phyloP scores from a whole-genome alignment of 2,113 vertebrate genomes.

The Sciurus niger region DNA sequence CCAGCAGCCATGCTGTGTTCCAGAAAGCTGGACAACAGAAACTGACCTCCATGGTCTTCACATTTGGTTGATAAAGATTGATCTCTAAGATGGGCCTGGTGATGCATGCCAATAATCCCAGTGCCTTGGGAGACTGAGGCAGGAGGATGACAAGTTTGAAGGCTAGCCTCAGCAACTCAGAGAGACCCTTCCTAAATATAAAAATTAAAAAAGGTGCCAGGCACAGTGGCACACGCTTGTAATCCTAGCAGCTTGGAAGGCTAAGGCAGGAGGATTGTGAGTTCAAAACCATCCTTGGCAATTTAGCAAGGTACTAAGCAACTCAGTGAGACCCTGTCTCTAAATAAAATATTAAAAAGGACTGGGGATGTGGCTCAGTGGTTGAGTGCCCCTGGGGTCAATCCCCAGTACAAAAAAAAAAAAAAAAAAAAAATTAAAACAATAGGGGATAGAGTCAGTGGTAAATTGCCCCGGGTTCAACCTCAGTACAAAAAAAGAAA shows the following conservation, averaged over 20 bases:
- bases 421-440: not conserved
- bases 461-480: not conserved
- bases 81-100: not conserved
- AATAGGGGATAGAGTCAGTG: not conserved
- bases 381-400: too few relatives aligned
- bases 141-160: not conserved
- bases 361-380: too few relatives aligned
- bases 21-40: not conserved
- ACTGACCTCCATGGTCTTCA: not conserved
- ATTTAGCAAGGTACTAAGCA: too few relatives aligned
- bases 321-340: too few relatives aligned
- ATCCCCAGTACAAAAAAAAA: too few relatives aligned
- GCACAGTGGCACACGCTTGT: too few relatives aligned
- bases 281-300: too few relatives aligned
- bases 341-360: too few relatives aligned
- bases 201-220: too few relatives aligned
- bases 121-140: not conserved
- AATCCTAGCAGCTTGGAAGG: too few relatives aligned
- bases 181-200: not conserved
- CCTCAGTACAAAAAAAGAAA: not conserved
- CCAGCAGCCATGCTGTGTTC: not conserved
- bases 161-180: not conserved
- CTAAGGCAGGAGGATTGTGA: too few relatives aligned
- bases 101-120: not conserved
- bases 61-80: slow-evolving; percentile 18